phyloP scores from a whole-genome alignment of 2,888 invertebrate species.

The Apomyelois bistriatella region DNA sequence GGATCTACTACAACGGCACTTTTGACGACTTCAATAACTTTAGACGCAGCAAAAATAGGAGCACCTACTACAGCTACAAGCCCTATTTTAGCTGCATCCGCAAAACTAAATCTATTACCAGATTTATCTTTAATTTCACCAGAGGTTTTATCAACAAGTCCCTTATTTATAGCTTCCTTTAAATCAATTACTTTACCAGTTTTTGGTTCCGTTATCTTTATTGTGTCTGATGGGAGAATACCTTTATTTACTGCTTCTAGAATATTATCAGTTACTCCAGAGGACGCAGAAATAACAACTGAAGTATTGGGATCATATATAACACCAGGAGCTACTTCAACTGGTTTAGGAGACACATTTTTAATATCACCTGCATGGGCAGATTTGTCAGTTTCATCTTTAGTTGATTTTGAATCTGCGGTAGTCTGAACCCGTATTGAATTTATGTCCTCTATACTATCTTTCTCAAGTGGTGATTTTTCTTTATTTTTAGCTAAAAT shows the following conservation, averaged over 20 bases:
- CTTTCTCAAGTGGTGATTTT: not conserved
- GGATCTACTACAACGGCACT: conserved; percentile 83
- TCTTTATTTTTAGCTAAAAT: conserved; percentile 6
- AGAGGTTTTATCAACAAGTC: conserved; percentile 86
- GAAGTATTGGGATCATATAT: conserved; percentile 88
- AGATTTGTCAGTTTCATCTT: conserved; percentile 9
- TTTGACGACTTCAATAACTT: conserved; percentile 82
- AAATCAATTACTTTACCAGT: conserved; percentile 85
- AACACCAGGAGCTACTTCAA: conserved; percentile 85
- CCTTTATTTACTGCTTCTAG: conserved; percentile 87
- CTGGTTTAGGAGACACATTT: conserved; percentile 52
- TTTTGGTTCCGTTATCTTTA: conserved; percentile 85
- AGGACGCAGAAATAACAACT: conserved; percentile 83
- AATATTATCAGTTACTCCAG: conserved; percentile 82
- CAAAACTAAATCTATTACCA: conserved; percentile 84
- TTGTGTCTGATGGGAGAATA: conserved; percentile 82
- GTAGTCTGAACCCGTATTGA: not conserved
- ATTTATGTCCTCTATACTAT: conserved; percentile 8
- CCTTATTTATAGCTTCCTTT: conserved; percentile 87
- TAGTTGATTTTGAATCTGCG: not conserved
- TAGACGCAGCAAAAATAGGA: conserved; percentile 85
- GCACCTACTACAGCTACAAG: conserved; percentile 86
- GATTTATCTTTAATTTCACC: conserved; percentile 83
- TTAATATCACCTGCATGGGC: conserved; percentile 6
- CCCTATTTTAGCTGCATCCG: conserved; percentile 88